Evolutionary conservation across 2,888 invertebrate genomes (phyloP).

Genomic region (Ceraclea dissimilis): DNA sequence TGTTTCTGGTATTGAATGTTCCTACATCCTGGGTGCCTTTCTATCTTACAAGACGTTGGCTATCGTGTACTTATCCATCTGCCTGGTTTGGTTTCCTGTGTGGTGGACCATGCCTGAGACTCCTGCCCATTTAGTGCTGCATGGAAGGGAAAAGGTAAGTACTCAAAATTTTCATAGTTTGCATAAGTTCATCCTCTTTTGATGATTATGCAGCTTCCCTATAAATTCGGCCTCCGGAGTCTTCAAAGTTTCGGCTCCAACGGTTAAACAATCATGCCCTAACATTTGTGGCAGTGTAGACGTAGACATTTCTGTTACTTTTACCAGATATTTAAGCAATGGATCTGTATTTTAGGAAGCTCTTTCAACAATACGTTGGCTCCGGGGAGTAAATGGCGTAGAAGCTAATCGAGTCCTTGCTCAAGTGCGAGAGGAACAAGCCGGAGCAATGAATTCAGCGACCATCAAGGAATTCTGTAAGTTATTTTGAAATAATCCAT

Average conservation of each 20-base stretch:
- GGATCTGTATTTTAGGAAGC: not conserved
- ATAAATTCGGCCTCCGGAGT: too few relatives aligned
- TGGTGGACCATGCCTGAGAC: conserved; percentile 45
- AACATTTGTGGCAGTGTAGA: too few relatives aligned
- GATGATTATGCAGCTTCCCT: too few relatives aligned
- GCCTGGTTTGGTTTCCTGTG: conserved; percentile 35
- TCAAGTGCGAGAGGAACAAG: conserved; percentile 37
- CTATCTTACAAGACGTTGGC: conserved; percentile 3
- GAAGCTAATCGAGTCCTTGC: conserved; percentile 39
- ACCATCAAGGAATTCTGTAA: conserved; percentile 41
- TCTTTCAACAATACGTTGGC: conserved; percentile 37
- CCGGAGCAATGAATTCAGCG: conserved; percentile 37
- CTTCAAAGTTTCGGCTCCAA: too few relatives aligned
- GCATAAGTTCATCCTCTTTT: too few relatives aligned
- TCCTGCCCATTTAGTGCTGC: conserved; percentile 43
- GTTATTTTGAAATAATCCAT: conserved; percentile 23
- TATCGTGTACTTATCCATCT: conserved; percentile 32
- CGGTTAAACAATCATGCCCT: too few relatives aligned
- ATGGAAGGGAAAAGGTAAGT: conserved; percentile 42
- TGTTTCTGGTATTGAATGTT: conserved; percentile 13
- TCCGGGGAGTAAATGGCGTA: conserved; percentile 37
- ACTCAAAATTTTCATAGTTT: not conserved
- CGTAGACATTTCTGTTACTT: too few relatives aligned
- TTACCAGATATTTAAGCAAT: too few relatives aligned
- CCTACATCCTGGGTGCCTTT: conserved; percentile 16